phyloP scores from a whole-genome alignment of 2,797 vertebrate genomes.

The Oreochromis mossambicus region DNA sequence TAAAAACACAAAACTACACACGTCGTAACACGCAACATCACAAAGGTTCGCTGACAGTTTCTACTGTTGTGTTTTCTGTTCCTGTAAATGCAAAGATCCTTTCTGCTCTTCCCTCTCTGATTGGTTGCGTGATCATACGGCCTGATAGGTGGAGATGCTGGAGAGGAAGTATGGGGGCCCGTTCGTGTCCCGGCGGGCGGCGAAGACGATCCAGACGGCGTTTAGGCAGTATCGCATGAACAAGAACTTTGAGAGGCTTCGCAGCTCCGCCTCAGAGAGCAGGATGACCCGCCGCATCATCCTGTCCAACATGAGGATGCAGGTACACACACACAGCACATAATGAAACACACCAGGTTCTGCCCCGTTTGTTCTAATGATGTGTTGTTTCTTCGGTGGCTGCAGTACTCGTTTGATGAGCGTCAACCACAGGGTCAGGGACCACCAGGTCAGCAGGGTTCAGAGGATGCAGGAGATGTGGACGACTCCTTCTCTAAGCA shows the following conservation, averaged over 20 bases:
- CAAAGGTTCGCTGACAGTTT: background rate
- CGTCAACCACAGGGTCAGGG: constrained; percentile 69
- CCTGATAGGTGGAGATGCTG: constrained; percentile 90
- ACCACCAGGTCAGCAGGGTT: constrained; percentile 59
- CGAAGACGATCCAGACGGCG: constrained; percentile 90
- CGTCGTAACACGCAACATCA: background rate
- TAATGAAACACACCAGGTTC: background rate
- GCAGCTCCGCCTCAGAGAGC: constrained; percentile 90
- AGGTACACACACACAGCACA: constrained; percentile 29
- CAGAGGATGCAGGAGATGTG: constrained; percentile 55
- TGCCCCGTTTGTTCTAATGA: background rate
- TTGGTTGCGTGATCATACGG: background rate
- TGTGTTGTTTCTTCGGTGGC: background rate
- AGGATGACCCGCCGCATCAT: constrained; percentile 90
- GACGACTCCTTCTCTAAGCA: constrained; percentile 92
- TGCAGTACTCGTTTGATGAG: constrained; percentile 88
- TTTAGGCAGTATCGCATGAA: constrained; percentile 96
- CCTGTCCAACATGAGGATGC: constrained; percentile 89
- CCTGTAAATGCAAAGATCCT: background rate
- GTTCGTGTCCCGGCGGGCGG: constrained; percentile 88
- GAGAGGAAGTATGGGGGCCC: constrained; percentile 94
- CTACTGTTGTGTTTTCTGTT: background rate
- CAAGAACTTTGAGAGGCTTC: constrained; percentile 91
- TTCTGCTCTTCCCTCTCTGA: background rate
- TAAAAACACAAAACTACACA: background rate